A percentile compares a stretch with the other conserved stretches of the same genome.
Conservation (phyloP, 23 tunicate genomes). For the Halocynthia aurantium region DNA sequence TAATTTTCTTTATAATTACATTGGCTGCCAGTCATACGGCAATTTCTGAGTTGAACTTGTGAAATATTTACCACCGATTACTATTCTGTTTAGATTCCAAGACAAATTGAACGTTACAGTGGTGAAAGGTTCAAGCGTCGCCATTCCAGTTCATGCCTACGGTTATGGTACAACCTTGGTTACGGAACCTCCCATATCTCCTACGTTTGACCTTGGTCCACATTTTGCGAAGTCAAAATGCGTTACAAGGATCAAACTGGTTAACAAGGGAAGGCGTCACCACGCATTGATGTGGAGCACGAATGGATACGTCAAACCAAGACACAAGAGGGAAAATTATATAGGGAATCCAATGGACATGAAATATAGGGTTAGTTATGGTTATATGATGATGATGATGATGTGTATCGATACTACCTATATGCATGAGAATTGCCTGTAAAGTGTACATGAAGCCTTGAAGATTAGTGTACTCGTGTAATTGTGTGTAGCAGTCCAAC, state of each 20-base stretch:
- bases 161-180: slow-evolving; percentile 85
- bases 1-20: background rate
- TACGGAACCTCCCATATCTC: slow-evolving; percentile 70
- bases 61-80: background rate
- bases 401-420: background rate
- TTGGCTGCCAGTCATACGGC: background rate
- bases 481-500: too few relatives aligned
- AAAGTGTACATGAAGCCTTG: background rate
- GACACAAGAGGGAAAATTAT: slow-evolving; percentile 4
- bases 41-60: background rate
- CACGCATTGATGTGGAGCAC: slow-evolving; percentile 88
- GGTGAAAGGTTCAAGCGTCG: slow-evolving; percentile 72
- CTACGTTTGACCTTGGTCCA: slow-evolving; percentile 74
- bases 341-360: slow-evolving; percentile 43
- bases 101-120: slow-evolving; percentile 77
- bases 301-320: slow-evolving; percentile 60
- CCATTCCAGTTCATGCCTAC: slow-evolving; percentile 64
- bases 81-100: slow-evolving; percentile 43
- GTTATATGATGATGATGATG: background rate
- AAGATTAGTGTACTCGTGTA: too few relatives aligned
- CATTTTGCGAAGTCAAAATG: slow-evolving; percentile 67
- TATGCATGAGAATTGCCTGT: background rate
- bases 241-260: slow-evolving; percentile 62
- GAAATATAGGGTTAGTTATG: slow-evolving; percentile 44
- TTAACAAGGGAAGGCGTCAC: slow-evolving; percentile 79